Percentiles rank a stretch among this genome's conserved stretches.
Conservation (phyloP, 2,113 vertebrate species). For the Solea senegalensis region DNA sequence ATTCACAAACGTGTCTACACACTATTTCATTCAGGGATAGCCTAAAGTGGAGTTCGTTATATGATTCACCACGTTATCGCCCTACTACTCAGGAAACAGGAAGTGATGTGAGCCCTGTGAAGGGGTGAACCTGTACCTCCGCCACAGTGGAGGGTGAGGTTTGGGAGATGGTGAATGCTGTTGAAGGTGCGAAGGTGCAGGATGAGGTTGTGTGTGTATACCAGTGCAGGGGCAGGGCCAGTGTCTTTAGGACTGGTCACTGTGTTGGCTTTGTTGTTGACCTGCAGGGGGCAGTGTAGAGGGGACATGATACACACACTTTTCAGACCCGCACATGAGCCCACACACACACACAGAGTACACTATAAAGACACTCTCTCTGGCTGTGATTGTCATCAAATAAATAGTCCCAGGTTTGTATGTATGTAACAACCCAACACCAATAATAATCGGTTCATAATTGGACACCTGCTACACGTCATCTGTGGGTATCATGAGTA, state of each 20-base stretch:
- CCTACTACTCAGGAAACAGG: background rate
- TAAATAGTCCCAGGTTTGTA: constrained; percentile 3
- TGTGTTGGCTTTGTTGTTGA: constrained; percentile 99
- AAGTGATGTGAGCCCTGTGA: constrained; percentile 22
- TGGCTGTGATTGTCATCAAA: constrained; percentile 18
- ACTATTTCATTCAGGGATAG: constrained; percentile 60
- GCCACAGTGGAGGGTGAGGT: constrained; percentile 33
- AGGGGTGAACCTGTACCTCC: constrained; percentile 66
- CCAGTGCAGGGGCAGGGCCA: constrained; percentile 95
- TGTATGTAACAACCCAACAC: no score
- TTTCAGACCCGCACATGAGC: constrained; percentile 22
- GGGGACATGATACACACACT: constrained; percentile 68
- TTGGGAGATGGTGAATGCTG: constrained; percentile 10
- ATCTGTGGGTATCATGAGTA: background rate
- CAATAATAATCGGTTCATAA: no score
- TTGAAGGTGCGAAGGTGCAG: constrained; percentile 54
- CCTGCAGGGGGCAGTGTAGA: constrained; percentile 87
- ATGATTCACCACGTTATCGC: constrained; percentile 10
- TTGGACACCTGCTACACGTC: no score
- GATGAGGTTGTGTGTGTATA: constrained; percentile 85
- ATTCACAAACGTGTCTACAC: constrained; percentile 39
- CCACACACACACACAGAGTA: constrained; percentile 1
- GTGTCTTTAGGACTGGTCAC: constrained; percentile 99
- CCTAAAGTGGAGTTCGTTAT: constrained; percentile 21
- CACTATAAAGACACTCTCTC: background rate